A percentile compares a stretch with the other conserved stretches of the same genome.
Evolutionary conservation across 2,113 vertebrate genomes (phyloP).

Genomic region (Bolborhynchus lineola): DNA sequence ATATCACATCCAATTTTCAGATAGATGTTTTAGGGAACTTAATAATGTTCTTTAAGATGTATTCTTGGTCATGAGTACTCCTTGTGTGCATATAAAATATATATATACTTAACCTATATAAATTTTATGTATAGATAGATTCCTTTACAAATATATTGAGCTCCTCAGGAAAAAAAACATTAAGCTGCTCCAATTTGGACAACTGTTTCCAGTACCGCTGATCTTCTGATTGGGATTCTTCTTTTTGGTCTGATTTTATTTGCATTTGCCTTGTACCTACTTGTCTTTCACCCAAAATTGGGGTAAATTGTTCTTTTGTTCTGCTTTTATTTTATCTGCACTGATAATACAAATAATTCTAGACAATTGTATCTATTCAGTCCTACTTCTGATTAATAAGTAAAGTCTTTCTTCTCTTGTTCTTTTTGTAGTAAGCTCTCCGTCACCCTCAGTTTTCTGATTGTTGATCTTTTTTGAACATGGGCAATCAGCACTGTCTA

Average conservation of each 20-base stretch:
- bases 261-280: background rate
- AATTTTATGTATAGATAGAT: background rate
- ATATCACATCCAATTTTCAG: background rate
- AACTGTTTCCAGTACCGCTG: background rate
- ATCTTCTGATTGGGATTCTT: background rate
- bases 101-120: background rate
- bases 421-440: background rate
- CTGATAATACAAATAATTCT: background rate
- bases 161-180: background rate
- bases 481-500: background rate
- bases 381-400: background rate
- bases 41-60: background rate
- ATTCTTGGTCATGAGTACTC: background rate
- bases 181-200: background rate
- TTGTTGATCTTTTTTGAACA: background rate
- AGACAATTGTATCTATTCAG: background rate
- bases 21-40: background rate
- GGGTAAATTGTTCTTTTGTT: background rate
- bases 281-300: background rate
- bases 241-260: background rate
- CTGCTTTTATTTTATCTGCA: background rate
- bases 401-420: background rate
- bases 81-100: background rate
- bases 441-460: background rate
- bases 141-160: background rate